A percentile compares a stretch with the other conserved stretches of the same genome.
Evolutionary conservation across 2,888 invertebrate species (phyloP).

Genomic region (Meiosimyza decipiens): DNA sequence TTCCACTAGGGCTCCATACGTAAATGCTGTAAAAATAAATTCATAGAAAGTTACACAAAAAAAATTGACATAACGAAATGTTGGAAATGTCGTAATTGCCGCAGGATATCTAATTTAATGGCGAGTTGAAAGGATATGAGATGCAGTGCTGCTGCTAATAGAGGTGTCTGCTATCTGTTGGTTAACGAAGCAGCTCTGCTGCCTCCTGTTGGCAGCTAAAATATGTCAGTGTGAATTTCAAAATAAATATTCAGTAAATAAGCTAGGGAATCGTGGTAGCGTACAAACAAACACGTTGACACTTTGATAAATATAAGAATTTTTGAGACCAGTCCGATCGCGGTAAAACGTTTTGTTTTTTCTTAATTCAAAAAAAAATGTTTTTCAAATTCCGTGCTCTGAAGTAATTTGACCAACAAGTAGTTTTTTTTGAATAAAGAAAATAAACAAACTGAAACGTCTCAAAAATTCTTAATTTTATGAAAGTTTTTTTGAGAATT

Average conservation of each 20-base stretch:
- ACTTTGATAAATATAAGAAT: too few species aligned
- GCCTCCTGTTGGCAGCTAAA: too few species aligned
- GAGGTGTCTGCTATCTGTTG: not conserved
- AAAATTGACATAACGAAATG: not conserved
- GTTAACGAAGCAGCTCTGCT: not conserved
- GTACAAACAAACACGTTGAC: too few species aligned
- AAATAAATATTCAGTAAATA: slow-evolving; percentile 34
- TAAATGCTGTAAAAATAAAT: not conserved
- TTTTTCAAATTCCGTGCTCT: too few species aligned
- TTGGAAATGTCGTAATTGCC: slow-evolving; percentile 11
- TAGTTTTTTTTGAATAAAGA: too few species aligned
- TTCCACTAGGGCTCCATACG: not conserved
- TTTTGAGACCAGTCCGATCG: too few species aligned
- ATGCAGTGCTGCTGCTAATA: not conserved
- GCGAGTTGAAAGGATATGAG: not conserved
- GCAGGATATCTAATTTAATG: slow-evolving; percentile 10
- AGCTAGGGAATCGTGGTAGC: not conserved
- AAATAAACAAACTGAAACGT: too few species aligned
- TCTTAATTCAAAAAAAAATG: too few species aligned
- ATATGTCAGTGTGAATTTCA: slow-evolving; percentile 4
- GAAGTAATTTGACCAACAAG: too few species aligned
- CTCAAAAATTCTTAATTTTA: too few species aligned
- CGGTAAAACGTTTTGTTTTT: too few species aligned
- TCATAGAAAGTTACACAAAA: not conserved
- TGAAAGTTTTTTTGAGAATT: too few species aligned